A percentile compares a stretch with the other conserved stretches of the same genome.
These are phyloP conservation scores for Tortrix viridana DNA, from an alignment of 2,888 invertebrate species.

Conservation along the genomic window DNA sequence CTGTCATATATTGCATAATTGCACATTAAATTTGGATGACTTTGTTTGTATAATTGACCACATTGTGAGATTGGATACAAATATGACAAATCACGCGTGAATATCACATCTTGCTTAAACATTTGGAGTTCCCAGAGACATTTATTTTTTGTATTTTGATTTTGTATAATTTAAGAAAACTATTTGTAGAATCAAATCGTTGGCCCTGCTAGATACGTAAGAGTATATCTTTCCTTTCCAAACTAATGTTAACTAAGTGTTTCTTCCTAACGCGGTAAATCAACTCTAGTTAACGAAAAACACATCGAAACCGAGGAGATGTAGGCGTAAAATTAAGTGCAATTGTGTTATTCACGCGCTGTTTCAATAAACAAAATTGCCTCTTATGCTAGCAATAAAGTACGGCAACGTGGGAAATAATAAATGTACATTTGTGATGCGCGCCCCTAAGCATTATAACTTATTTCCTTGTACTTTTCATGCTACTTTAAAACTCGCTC, in stretches of 20 bases:
- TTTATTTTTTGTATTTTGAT: too few relatives aligned
- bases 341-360: constrained; percentile 37
- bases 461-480: not conserved
- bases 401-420: constrained; percentile 10
- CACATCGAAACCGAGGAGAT: not conserved
- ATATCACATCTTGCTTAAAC: too few relatives aligned
- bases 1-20: too few relatives aligned
- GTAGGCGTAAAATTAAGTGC: constrained; percentile 35
- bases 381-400: constrained; percentile 15
- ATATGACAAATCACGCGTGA: too few relatives aligned
- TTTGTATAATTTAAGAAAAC: too few relatives aligned
- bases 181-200: too few relatives aligned
- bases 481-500: too few relatives aligned
- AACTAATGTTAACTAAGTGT: constrained; percentile 10
- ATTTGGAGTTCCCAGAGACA: too few relatives aligned
- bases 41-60: too few relatives aligned
- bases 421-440: not conserved
- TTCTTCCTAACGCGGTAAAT: constrained; percentile 11
- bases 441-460: not conserved
- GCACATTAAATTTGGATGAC: too few relatives aligned
- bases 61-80: too few relatives aligned
- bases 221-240: not conserved
- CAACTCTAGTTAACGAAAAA: constrained; percentile 20
- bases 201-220: too few relatives aligned
- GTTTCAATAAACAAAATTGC: constrained; percentile 27